phyloP scores from a whole-genome alignment of 2,113 vertebrate genomes.

The Syngnathus floridae region DNA sequence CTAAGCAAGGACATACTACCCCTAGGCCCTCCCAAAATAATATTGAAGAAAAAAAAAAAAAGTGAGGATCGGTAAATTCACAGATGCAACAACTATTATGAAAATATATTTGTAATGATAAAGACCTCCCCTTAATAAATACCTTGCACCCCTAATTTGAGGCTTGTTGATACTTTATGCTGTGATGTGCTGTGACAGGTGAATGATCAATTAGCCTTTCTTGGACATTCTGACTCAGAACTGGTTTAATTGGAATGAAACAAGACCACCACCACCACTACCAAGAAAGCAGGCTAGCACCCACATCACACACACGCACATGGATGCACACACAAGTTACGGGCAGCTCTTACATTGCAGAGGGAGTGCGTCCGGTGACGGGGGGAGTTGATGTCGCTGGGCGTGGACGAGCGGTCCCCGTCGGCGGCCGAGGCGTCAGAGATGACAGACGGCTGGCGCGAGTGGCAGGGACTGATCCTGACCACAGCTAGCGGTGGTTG shows the following conservation, averaged over 20 bases:
- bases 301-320: not conserved
- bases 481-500: constrained; percentile 52
- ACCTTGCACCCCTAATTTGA: no score
- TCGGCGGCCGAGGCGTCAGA: constrained; percentile 88
- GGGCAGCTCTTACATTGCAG: constrained; percentile 90
- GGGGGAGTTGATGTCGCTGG: constrained; percentile 96
- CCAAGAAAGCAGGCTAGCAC: not conserved
- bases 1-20: no score
- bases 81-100: no score
- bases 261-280: not conserved
- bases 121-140: no score
- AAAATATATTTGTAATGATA: no score
- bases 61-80: no score
- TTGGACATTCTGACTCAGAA: not conserved
- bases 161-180: no score
- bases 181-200: no score
- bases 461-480: constrained; percentile 86
- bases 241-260: not conserved
- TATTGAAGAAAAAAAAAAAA: no score
- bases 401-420: constrained; percentile 89
- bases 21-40: no score
- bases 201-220: not conserved
- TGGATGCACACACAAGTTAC: constrained; percentile 19
- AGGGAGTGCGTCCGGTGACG: constrained; percentile 96
- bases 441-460: constrained; percentile 92